Evolutionary conservation across 2,113 vertebrate species (phyloP), one percentile per base, ranked within the genome.

Genomic region (Noctilio leporinus): DNA sequence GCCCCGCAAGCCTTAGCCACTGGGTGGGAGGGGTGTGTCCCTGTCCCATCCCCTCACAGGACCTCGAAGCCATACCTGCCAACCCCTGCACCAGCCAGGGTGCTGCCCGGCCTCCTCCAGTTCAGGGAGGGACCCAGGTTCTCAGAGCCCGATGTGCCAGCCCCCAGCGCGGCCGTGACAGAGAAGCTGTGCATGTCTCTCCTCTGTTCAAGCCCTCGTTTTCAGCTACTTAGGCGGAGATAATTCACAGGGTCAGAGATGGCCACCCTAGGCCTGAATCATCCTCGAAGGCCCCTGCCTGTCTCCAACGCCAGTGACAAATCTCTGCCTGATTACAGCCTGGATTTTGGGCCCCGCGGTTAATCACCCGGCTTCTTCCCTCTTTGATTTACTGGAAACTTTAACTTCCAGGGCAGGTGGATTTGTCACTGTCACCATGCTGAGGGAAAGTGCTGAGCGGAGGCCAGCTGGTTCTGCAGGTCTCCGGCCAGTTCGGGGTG

Each of bases 281-380:
- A 95, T 93, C 93, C 65, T 53, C 49, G 92, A 88, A 20, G 88
- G 91, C 49, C 94, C 93, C 84, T 76, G 82, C 78, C 89, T 11
- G 3, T 40, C 85, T 89, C 89, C 84, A 89, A 72, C 0, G 7
- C 51, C 70, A 67, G 85, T 93, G 96, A 96, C 47, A 95, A 95
- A 95, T 78, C 83, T 59, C 77, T 82, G 91, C 73, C 87, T 90
- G 96, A 97, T 96, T 89, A 91, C 35, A 89, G 76, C 73, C 91
- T 96, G 94, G 81, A 91, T 96, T 96, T 91, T 97, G 96, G 93
- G 97, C 88, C 81, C 95, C 30, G 49, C 77, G 94, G 93, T 97
- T 97, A 95, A 97, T 97, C 93, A 96, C 77, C 91, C 89, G 33
- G 47, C 19, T 38, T 55, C 90, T 51, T 49, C 64, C 26, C n/a